Percentiles rank a stretch among this genome's conserved stretches.
phyloP scores from a whole-genome alignment of 1,140 invertebrate genomes.

The Leptopilina clavipes region DNA sequence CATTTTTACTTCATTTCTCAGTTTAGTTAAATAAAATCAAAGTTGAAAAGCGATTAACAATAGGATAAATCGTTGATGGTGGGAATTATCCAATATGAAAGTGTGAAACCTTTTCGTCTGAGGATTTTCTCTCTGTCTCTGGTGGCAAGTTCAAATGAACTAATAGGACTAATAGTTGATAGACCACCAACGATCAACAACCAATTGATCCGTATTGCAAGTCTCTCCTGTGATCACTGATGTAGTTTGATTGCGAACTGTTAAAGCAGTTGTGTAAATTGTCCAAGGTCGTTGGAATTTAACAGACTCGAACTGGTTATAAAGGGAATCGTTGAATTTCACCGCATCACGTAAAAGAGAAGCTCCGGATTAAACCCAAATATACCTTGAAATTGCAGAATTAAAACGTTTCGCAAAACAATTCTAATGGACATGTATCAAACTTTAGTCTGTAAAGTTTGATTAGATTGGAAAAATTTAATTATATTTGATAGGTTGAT shows the following conservation, averaged over 20 bases:
- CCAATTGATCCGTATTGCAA: conserved; percentile 18
- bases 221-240: conserved; percentile 16
- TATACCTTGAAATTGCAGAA: neutral
- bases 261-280: conserved; percentile 14
- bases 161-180: neutral
- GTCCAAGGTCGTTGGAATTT: neutral
- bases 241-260: conserved; percentile 30
- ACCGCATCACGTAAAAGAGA: neutral
- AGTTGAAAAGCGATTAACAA: neutral
- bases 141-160: neutral
- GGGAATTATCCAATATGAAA: neutral
- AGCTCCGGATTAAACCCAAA: neutral
- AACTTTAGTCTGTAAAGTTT: too few species aligned
- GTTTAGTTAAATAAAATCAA: too few species aligned
- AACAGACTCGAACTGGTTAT: conserved; percentile 9
- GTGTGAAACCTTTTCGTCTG: neutral
- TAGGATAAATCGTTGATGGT: too few species aligned
- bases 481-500: too few species aligned
- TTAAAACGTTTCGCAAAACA: neutral
- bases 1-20: too few species aligned
- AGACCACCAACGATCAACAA: neutral
- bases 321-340: conserved; percentile 19
- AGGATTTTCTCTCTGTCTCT: neutral
- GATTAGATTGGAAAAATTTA: too few species aligned
- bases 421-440: neutral